phyloP scores from a whole-genome alignment of 2,797 vertebrate species.

The Syngnathus acus region DNA sequence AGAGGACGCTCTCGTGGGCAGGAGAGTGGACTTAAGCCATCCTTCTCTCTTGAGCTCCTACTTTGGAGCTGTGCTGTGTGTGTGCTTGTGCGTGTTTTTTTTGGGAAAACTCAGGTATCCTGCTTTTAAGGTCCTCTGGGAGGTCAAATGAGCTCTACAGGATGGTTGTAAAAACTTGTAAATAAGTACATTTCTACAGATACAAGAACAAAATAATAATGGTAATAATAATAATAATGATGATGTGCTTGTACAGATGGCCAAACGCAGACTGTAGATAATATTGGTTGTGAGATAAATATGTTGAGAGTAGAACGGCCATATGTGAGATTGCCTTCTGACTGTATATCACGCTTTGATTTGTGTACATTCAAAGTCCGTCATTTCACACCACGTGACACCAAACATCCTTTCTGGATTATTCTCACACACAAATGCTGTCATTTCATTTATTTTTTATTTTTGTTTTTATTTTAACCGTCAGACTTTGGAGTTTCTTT shows the following conservation, averaged over 20 bases:
- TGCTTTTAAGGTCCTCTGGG: constrained; percentile 74
- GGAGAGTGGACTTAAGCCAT: constrained; percentile 21
- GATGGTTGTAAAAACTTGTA: constrained; percentile 85
- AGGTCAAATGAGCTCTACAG: constrained; percentile 68
- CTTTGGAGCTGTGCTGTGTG: neutral
- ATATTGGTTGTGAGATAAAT: constrained; percentile 80
- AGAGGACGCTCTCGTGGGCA: constrained; percentile 42
- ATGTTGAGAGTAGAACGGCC: constrained; percentile 74
- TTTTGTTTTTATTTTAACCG: neutral
- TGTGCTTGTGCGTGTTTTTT: constrained; percentile 38
- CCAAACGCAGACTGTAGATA: constrained; percentile 87
- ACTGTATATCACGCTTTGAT: constrained; percentile 56
- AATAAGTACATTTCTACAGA: constrained; percentile 84
- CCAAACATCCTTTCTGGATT: neutral
- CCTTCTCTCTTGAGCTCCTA: constrained; percentile 5
- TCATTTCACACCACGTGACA: neutral
- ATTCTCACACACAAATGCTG: constrained; percentile 1
- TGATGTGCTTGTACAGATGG: constrained; percentile 79
- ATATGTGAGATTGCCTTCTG: constrained; percentile 83
- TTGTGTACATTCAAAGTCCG: constrained; percentile 30
- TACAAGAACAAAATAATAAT: constrained; percentile 60
- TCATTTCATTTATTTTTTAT: neutral
- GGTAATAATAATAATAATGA: constrained; percentile 60
- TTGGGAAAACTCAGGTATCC: constrained; percentile 90
- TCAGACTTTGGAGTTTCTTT: neutral